Base-by-base conservation (phyloP, 2,113 vertebrate genomes). In the Oryzias javanicus region DNA sequence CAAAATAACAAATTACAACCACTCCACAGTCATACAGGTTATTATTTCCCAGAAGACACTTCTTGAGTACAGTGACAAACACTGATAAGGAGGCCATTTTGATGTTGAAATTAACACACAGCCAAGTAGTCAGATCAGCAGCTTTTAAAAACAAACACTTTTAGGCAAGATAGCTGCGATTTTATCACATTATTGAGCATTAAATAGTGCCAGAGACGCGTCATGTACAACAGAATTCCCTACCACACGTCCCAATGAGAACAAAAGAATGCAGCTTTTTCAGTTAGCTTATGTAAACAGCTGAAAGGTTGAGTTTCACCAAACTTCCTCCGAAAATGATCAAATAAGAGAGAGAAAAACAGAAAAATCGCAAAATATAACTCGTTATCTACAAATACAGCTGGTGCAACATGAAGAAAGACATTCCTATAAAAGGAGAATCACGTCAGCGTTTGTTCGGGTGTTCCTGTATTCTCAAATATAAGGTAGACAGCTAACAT, bases 51-150 rank as follows among this genome's bases (percentile, higher is more conserved):
- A 57, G 51, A 57, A 76, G 64, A 80, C 72, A 72, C 62, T 75
- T 44, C 62, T 75, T 44, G 70, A 74, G 74, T 77, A 79, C 82
- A 85, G 82, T 79, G 67, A 86, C 70, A 79, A 53, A 71, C 73
- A 74, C 61, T 76, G 79, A 88, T 84, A 82, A 88, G 88, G 88
- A 88, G 79, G 88, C 88, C 86, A 89, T 89, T 89, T 89, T 89
- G 88, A 86, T 88, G 84, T 81, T 81, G 81, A 85, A 86, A 89
- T 85, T 85, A 86, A 87, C 70, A 76, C 87, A 78, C 74, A 75
- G 67, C 58, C 75, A 66, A 82, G 22, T 22, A 75, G 72, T 52
- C 66, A 74, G 79, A 62, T 78, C 60, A 69, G 70, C 56, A 70
- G 64, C 74, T 55, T 68, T 60, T 52, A 70, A 68, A 68, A 62